Conservation (phyloP, 64 coral and sea anemone species). For the Actinia tenebrosa region DNA sequence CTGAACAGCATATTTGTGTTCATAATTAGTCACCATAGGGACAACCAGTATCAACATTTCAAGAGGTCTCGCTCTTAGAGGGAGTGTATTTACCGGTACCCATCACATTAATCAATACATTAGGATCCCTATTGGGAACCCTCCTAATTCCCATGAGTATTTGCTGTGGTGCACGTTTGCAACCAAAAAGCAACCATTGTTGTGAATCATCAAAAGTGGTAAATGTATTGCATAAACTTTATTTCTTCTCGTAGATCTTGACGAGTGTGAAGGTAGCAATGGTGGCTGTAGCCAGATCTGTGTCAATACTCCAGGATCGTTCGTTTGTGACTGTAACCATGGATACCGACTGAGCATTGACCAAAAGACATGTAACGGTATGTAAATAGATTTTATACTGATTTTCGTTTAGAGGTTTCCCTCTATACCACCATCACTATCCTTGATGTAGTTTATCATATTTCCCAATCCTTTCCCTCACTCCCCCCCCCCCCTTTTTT, state of each 20-base stretch:
- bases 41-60: too few relatives aligned
- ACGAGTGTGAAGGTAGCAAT: background rate
- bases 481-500: too few relatives aligned
- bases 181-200: background rate
- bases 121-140: too few relatives aligned
- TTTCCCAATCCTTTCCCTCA: background rate
- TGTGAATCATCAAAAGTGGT: background rate
- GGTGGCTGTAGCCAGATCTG: constrained; percentile 17
- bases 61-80: too few relatives aligned
- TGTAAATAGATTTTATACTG: background rate
- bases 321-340: constrained; percentile 20
- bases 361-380: constrained; percentile 21
- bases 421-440: background rate
- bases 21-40: too few relatives aligned
- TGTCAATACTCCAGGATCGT: constrained; percentile 29
- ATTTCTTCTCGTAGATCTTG: background rate
- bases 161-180: too few relatives aligned
- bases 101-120: too few relatives aligned
- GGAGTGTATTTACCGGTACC: too few relatives aligned
- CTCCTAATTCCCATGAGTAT: too few relatives aligned
- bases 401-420: background rate
- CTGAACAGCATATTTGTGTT: too few relatives aligned
- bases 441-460: background rate
- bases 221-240: background rate
- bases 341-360: constrained; percentile 4